Base-by-base conservation (phyloP, 2,888 invertebrate species). In the Synanthedon myopaeformis region DNA sequence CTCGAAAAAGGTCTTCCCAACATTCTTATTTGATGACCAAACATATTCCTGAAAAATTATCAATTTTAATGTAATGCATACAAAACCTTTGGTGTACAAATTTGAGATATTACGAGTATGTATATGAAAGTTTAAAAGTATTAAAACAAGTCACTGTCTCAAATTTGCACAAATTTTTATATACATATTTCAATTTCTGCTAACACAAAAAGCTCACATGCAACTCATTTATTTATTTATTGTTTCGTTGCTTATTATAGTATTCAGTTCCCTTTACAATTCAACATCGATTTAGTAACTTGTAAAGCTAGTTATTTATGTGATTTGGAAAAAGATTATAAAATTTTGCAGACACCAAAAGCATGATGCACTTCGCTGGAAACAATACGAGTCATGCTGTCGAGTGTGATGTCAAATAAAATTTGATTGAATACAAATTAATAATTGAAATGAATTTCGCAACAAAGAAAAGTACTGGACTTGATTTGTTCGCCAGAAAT, bases 1-100 rank as follows among this genome's bases (percentile, higher is more conserved):
- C 91, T 88, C 57, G 91, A 91, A 72, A 91, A 91, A 52, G 90
- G 90, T 65, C 91, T 82, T 62, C 91, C 91, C 73, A 91, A 82
- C 79, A 91, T 90, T 60, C 91, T 89, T 71, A 91, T 90, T 74
- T 90, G 90, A 59, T 90, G 89, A 57, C 91, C 88, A 69, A 90
- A 89, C 82, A 90, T 91, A 67, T 90, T 89, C 74, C 90, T 90
- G 84, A 82, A 82, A 90, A 76, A 60, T 82, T 79, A 76, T 48
- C 48, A 42, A 19, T 56, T 59, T 51, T 49, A 51, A 35, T 4
- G 19, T 53, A 49, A 53, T 52, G 19, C n/a, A 2, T 52, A 51
- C 28, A 51, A 48, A 49, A 41, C 42, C 41, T 42, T 8, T 48
- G 41, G 42, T 17, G 61, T 61, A 59, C 61, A 63, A 62, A 61